Base-by-base conservation (phyloP, 2,888 invertebrate genomes). In the Brachypterus glaber region DNA sequence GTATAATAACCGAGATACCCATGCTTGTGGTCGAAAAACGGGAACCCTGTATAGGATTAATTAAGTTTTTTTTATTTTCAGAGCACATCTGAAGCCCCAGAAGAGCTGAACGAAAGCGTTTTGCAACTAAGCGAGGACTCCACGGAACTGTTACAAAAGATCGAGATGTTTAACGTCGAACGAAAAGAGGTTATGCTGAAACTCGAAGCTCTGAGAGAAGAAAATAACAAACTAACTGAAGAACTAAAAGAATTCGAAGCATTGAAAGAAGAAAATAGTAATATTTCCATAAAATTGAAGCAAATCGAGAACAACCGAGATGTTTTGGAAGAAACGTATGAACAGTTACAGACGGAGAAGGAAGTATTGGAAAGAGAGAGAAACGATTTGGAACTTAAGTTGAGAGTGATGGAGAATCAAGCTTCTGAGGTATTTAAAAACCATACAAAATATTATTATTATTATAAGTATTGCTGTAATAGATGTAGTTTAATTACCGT, bases 111-210 rank as follows among this genome's bases (percentile, higher is more conserved):
- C 51, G 74, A 76, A 43, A 74, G 69, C 46, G 68, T 77, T 11
- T 64, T 71, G 39, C 73, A 72, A 54, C 61, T 80, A 25, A 70
- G 74, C 4, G 74, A 77, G 51, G 77, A 81, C 62, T 75, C 75
- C 41, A 70, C 73, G 11, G 81, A 82, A 54, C 60, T 82, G 40
- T 71, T 76, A 48, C 72, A 73, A 44, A 79, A 76, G 64, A 77
- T 83, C 41, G 78, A 82, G 55, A 60, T 79, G 17, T 80, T 80
- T 48, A 76, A 76, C 0, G 73, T 71, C 43, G 83, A 83, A 63
- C 69, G 79, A 25, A 71, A 79, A 47, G 80, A 80, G 62, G 77
- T 81, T 1, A 72, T 79, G 64, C 76, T 76, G 44, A 81, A 78
- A 65, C 73, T 80, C 72, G 77, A 73, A 58, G 69, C 67, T 45